Evolutionary conservation across 2,113 vertebrate species (phyloP).

Genomic region (Xyliphius kryptos): DNA sequence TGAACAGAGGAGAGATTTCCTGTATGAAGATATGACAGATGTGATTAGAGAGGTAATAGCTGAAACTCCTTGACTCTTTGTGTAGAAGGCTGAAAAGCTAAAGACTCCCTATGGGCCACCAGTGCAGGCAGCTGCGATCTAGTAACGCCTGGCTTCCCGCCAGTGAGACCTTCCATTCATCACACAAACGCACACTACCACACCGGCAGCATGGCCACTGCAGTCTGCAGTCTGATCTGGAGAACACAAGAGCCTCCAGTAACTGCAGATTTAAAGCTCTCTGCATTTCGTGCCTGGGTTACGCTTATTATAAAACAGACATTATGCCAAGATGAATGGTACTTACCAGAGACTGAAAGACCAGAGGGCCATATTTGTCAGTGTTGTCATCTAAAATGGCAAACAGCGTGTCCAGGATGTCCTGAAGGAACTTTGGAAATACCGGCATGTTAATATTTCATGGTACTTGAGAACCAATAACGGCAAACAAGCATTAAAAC

Average conservation of each 20-base stretch:
- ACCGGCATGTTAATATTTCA: conserved; percentile 4
- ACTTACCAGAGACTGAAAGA: conserved; percentile 96
- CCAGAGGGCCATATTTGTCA: conserved; percentile 92
- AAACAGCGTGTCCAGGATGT: conserved; percentile 95
- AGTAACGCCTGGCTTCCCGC: conserved; percentile 37
- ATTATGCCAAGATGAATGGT: not conserved
- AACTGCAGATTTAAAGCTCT: not conserved
- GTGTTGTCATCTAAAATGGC: conserved; percentile 97
- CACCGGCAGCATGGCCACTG: not conserved
- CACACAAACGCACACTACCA: conserved; percentile 10
- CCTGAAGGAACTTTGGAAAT: conserved; percentile 84
- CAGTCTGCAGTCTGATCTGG: not conserved
- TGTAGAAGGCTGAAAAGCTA: conserved; percentile 34
- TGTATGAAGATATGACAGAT: conserved; percentile 32
- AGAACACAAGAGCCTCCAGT: not conserved
- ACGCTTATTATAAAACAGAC: conserved; percentile 13
- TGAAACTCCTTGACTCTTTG: conserved; percentile 35
- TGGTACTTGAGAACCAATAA: not conserved
- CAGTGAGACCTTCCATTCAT: conserved; percentile 34
- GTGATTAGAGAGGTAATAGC: conserved; percentile 29
- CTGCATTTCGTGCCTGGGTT: not conserved
- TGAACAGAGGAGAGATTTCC: not conserved
- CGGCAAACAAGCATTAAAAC: not conserved
- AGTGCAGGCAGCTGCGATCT: conserved; percentile 33
- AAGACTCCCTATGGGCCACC: conserved; percentile 36